Conservation (phyloP, 2,797 vertebrate species). For the Enteromius unitaeniatus region DNA sequence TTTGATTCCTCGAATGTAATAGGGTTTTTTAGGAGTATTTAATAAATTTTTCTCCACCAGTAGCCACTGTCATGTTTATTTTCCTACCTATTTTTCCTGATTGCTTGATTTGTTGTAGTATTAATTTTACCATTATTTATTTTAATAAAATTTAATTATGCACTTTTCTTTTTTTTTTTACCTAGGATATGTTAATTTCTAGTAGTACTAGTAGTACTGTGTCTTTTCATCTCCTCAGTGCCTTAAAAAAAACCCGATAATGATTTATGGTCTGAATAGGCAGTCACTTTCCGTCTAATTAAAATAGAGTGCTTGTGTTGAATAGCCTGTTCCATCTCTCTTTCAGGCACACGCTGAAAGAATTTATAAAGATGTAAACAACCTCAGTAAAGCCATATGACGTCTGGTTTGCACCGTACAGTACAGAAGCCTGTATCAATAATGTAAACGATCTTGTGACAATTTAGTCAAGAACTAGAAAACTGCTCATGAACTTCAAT, state of each 20-base stretch:
- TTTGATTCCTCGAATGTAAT: not conserved
- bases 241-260: constrained; percentile 29
- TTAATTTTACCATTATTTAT: not conserved
- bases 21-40: not conserved
- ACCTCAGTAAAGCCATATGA: constrained; percentile 59
- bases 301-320: constrained; percentile 75
- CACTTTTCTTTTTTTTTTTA: not conserved
- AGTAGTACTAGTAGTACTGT: not conserved
- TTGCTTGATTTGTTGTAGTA: not conserved
- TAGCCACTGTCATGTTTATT: not conserved
- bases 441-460: constrained; percentile 46
- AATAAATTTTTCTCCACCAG: not conserved
- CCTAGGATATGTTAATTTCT: constrained; percentile 65
- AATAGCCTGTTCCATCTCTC: constrained; percentile 67
- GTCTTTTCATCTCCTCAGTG: constrained; percentile 11
- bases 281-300: constrained; percentile 77
- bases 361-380: constrained; percentile 56
- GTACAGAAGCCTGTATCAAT: constrained; percentile 69
- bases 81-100: not conserved
- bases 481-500: constrained; percentile 28
- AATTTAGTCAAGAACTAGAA: constrained; percentile 21
- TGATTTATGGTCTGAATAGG: constrained; percentile 71
- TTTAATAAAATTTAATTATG: not conserved
- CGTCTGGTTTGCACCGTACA: constrained; percentile 61
- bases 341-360: constrained; percentile 11